These are phyloP conservation scores for Atrichornis clamosus DNA, from an alignment of 2,113 vertebrate genomes.

Conservation along the genomic window DNA sequence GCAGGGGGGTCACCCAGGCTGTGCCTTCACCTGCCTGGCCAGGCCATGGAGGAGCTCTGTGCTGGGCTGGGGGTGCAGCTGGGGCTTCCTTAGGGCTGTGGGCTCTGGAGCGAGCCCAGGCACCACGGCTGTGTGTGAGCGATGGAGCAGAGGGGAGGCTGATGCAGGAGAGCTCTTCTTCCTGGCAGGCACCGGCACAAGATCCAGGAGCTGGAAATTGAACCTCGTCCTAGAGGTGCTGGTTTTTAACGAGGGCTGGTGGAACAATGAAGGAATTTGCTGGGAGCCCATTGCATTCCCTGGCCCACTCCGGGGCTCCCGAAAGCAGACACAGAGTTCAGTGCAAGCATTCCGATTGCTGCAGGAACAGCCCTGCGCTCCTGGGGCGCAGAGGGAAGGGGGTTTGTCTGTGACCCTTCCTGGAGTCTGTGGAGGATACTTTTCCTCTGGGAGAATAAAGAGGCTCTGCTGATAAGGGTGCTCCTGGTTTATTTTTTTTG, in stretches of 20 bases:
- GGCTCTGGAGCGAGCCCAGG: not conserved
- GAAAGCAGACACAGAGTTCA: not conserved
- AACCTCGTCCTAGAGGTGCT: not conserved
- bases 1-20: not conserved
- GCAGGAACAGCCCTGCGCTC: fast-evolving
- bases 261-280: not conserved
- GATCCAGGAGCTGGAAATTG: not conserved
- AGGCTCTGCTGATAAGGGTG: not conserved
- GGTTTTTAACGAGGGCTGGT: not conserved
- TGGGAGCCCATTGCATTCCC: not conserved
- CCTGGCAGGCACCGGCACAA: not conserved
- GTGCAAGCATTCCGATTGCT: fast-evolving
- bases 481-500: not conserved
- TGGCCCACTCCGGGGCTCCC: not conserved
- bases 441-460: not conserved
- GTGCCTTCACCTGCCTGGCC: not conserved
- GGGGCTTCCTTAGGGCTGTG: fast-evolving
- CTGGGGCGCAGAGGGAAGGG: fast-evolving
- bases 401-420: not conserved
- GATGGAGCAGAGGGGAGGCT: not conserved
- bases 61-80: not conserved
- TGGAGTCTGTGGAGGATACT: not conserved
- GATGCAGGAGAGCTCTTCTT: not conserved
- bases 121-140: too few species aligned
- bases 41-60: fast-evolving